These are phyloP conservation scores for Acrocyrtus sp. DNA, from an alignment of 2,888 invertebrate species.

Conservation along the genomic window DNA sequence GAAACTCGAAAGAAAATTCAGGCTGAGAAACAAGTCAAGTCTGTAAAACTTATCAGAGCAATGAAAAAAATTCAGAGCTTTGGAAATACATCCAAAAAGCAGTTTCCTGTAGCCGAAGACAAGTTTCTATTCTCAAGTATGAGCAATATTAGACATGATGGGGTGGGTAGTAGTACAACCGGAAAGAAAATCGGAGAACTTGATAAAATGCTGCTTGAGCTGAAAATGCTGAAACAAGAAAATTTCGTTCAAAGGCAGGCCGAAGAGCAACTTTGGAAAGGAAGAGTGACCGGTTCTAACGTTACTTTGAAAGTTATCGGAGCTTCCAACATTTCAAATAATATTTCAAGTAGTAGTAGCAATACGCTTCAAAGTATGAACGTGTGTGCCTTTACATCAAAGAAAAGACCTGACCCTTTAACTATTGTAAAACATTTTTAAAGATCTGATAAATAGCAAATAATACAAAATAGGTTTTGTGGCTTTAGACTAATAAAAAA, in stretches of 20 bases:
- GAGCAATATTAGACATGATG: background rate
- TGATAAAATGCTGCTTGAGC: slow-evolving; percentile 23
- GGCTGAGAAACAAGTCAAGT: slow-evolving; percentile 37
- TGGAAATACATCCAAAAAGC: slow-evolving; percentile 17
- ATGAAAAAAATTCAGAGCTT: slow-evolving; percentile 48
- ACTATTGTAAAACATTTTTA: too few species aligned
- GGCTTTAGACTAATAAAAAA: too few species aligned
- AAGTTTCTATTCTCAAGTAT: background rate
- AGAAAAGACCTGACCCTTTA: too few species aligned
- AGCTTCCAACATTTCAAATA: background rate
- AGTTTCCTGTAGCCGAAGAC: background rate
- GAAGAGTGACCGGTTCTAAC: background rate
- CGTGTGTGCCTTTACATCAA: too few species aligned
- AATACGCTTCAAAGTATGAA: slow-evolving; percentile 1
- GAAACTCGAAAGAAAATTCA: slow-evolving; percentile 38
- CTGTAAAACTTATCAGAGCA: slow-evolving; percentile 39
- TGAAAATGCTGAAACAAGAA: slow-evolving; percentile 18
- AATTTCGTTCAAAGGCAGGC: slow-evolving; percentile 8
- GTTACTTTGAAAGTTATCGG: slow-evolving; percentile 8
- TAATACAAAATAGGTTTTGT: too few species aligned
- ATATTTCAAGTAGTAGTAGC: background rate
- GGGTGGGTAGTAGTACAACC: background rate
- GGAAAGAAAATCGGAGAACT: slow-evolving; percentile 26
- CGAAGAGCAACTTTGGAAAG: background rate
- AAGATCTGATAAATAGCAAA: too few species aligned